Evolutionary conservation across 2,797 vertebrate species (phyloP).

Genomic region (Gymnodraco acuticeps): DNA sequence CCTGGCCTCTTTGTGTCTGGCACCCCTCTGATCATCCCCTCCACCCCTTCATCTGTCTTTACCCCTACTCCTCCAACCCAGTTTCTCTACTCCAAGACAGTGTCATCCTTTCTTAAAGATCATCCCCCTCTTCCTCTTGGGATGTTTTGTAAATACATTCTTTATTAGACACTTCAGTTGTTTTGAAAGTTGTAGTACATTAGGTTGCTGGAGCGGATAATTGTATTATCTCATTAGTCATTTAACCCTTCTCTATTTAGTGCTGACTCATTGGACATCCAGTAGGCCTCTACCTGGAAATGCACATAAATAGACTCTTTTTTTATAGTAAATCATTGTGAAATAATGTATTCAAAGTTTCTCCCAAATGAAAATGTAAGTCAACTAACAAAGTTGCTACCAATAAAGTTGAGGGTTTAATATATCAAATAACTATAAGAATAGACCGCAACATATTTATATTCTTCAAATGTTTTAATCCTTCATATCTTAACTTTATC

Average conservation of each 20-base stretch:
- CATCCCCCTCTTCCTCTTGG: slow-evolving; percentile 50
- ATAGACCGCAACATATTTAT: background rate
- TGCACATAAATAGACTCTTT: slow-evolving; percentile 1
- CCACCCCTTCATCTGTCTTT: slow-evolving; percentile 81
- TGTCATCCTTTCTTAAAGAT: slow-evolving; percentile 67
- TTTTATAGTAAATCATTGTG: background rate
- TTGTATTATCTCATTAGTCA: slow-evolving; percentile 15
- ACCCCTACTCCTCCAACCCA: slow-evolving; percentile 70
- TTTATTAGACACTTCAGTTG: slow-evolving; percentile 14
- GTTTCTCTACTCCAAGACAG: slow-evolving; percentile 69
- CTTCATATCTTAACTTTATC: background rate
- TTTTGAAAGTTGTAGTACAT: slow-evolving; percentile 22
- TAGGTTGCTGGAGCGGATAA: slow-evolving; percentile 8
- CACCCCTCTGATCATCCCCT: slow-evolving; percentile 81
- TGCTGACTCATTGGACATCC: slow-evolving; percentile 69
- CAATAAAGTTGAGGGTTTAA: background rate
- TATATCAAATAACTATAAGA: background rate
- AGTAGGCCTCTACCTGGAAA: slow-evolving; percentile 13
- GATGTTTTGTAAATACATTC: slow-evolving; percentile 19
- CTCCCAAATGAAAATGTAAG: slow-evolving; percentile 13
- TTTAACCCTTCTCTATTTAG: slow-evolving; percentile 19
- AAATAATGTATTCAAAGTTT: slow-evolving; percentile 2
- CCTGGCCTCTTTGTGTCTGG: slow-evolving; percentile 83
- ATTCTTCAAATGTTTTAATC: background rate
- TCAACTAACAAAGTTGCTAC: background rate